These are phyloP conservation scores for Lepidostoma basale DNA, from an alignment of 1,140 invertebrate genomes.

Conservation along the genomic window DNA sequence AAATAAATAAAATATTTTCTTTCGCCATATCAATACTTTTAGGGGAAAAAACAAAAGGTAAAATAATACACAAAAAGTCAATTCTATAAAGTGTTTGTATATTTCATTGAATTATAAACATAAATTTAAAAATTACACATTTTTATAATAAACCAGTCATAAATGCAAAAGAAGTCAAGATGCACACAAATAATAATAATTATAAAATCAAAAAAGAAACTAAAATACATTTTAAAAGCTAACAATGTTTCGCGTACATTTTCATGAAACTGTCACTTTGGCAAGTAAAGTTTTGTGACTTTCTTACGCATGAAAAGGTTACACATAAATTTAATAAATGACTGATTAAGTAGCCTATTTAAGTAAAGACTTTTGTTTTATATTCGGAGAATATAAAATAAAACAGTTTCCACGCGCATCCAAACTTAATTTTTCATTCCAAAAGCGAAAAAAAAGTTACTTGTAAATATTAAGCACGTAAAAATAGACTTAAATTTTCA, in stretches of 20 bases:
- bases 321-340: slow-evolving; percentile 1
- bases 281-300: slow-evolving; percentile 6
- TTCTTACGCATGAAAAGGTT: not conserved
- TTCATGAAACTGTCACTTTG: not conserved
- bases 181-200: not conserved
- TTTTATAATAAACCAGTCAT: slow-evolving; percentile 3
- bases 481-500: not conserved
- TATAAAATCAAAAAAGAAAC: slow-evolving; percentile 2
- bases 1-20: too few species aligned
- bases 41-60: not conserved
- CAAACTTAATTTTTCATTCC: slow-evolving; percentile 21
- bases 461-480: not conserved
- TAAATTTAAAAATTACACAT: slow-evolving; percentile 18
- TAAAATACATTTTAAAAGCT: not conserved
- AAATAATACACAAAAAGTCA: slow-evolving; percentile 4
- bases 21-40: too few species aligned
- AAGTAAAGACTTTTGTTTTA: slow-evolving; percentile 10
- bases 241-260: not conserved
- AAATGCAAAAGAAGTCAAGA: slow-evolving; percentile 9
- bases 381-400: slow-evolving; percentile 22
- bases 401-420: not conserved
- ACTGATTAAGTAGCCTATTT: not conserved
- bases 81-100: slow-evolving; percentile 35
- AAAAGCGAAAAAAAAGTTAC: slow-evolving; percentile 20
- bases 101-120: slow-evolving; percentile 29